Conservation (phyloP, 2,888 invertebrate species). For the Andrena trimmerana region DNA sequence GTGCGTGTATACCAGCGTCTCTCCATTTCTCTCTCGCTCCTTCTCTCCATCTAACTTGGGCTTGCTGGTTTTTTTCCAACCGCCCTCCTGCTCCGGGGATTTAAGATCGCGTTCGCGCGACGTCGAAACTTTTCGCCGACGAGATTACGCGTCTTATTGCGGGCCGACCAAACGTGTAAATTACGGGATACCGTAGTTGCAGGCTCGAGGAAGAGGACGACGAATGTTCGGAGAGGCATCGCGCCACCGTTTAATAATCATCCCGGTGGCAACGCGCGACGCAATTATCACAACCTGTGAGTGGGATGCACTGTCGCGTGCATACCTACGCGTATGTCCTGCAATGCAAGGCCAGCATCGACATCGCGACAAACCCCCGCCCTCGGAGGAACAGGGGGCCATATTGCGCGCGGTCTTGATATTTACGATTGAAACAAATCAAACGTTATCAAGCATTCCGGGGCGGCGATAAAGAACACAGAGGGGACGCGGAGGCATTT, state of each 20-base stretch:
- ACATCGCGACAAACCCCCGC: slow-evolving; percentile 6
- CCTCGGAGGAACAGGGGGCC: slow-evolving; percentile 28
- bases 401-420: slow-evolving; percentile 71
- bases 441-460: slow-evolving; percentile 85
- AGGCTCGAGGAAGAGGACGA: neutral
- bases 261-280: slow-evolving; percentile 43
- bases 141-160: slow-evolving; percentile 15
- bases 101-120: slow-evolving; percentile 59
- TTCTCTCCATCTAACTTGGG: slow-evolving; percentile 9
- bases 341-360: slow-evolving; percentile 36
- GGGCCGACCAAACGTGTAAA: slow-evolving; percentile 4
- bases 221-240: neutral
- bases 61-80: slow-evolving; percentile 45
- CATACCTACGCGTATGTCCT: slow-evolving; percentile 58
- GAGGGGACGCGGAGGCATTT: slow-evolving; percentile 83
- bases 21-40: slow-evolving; percentile 28
- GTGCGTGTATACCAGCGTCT: slow-evolving; percentile 56
- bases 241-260: slow-evolving; percentile 53
- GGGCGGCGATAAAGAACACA: slow-evolving; percentile 84
- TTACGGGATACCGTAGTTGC: neutral
- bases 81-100: slow-evolving; percentile 57
- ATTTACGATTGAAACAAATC: slow-evolving; percentile 85
- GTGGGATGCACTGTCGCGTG: slow-evolving; percentile 44
- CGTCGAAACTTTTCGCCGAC: slow-evolving; percentile 46
- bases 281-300: slow-evolving; percentile 58